Evolutionary conservation across 2,888 invertebrate genomes (phyloP).

Genomic region (Agriopis aurantiaria): DNA sequence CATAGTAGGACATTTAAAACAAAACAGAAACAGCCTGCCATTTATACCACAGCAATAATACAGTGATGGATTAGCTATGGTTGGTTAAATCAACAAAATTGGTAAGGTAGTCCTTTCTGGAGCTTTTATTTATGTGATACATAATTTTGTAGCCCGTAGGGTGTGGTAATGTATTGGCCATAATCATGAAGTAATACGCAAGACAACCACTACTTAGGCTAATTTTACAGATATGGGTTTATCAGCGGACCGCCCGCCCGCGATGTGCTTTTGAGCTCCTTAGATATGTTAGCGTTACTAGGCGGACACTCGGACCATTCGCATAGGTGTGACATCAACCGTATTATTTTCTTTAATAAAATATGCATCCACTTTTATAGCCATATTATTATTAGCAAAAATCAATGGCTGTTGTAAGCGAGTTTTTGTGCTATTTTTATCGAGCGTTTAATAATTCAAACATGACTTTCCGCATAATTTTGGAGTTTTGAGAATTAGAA

Average conservation of each 20-base stretch:
- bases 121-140: background rate
- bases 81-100: background rate
- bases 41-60: background rate
- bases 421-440: background rate
- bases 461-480: constrained; percentile 4
- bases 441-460: background rate
- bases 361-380: too few relatives aligned
- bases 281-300: too few relatives aligned
- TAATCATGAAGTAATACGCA: background rate
- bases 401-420: background rate
- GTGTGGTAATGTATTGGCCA: background rate
- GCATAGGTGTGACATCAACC: too few relatives aligned
- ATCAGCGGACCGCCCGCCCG: too few relatives aligned
- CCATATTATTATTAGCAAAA: background rate
- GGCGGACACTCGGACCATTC: too few relatives aligned
- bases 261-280: too few relatives aligned
- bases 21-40: too few relatives aligned
- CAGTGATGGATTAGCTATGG: background rate
- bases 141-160: background rate
- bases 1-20: too few relatives aligned
- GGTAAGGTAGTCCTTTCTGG: background rate
- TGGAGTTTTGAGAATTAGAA: background rate
- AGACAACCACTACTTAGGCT: background rate
- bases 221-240: too few relatives aligned
- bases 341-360: too few relatives aligned